Base-by-base conservation (phyloP, 2,797 vertebrate species). In the Lagocephalus sceleratus region DNA sequence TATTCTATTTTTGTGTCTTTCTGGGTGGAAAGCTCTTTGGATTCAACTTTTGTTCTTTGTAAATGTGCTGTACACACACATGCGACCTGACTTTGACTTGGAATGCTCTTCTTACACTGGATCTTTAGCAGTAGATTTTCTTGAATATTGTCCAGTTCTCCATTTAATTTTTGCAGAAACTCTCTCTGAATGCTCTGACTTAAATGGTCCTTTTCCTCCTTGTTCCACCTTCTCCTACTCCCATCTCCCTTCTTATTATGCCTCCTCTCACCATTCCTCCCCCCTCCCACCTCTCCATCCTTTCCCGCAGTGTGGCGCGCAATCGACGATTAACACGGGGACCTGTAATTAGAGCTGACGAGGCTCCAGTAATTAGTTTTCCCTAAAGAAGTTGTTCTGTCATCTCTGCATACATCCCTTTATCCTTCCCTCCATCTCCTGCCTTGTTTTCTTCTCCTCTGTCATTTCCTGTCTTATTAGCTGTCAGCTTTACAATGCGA, bases 271-370 rank as follows among this genome's bases (percentile, higher is more conserved):
- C 68, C 65, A 66, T 69, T 56, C 68, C 53, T 60, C 40, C 57
- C 59, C 66, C 75, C 73, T 70, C 75, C 76, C 68, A 59, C 79
- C 63, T 56, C 66, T 71, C 63, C 55, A 57, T 71, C 65, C 81
- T 80, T 83, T 79, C 32, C 73, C 60, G 78, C 60, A 76, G 75
- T 81, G 69, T 71, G 72, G 68, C 82, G 68, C 56, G 77, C 83
- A 87, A 71, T 82, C 70, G 85, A 86, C 85, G 83, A 85, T 88
- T 85, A 89, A 88, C 84, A 83, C 71, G 70, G 78, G 82, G 83
- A 85, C 82, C 84, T 88, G 84, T 85, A 89, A 90, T 89, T 88
- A 90, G 73, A 54, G 82, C 83, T 86, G 84, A 89, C 80, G 60
- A 86, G 85, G 81, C 82, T 85, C 78, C 77, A 77, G 80, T 86